Base-by-base conservation (phyloP, 2,797 vertebrate genomes). In the Aeoliscus strigatus region DNA sequence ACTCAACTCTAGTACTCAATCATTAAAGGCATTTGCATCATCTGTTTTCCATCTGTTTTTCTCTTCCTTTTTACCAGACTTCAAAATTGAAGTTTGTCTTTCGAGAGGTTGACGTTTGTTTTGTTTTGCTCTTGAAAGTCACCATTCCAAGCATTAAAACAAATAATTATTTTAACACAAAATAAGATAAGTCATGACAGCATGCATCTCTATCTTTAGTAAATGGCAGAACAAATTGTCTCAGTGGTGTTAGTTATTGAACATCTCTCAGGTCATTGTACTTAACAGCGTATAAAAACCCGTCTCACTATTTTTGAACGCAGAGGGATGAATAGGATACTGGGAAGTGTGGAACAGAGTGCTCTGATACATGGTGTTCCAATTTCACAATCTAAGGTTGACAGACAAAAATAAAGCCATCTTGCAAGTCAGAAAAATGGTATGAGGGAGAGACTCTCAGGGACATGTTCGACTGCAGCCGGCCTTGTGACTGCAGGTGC, bases 331-430 rank as follows among this genome's bases (percentile, higher is more conserved):
- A 11, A 41, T 48, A 21, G 8, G 15, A 32, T 15, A 39, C 44
- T 26, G 29, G 34, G 16, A 48, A 24, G 11, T 44, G 35, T 51
- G 41, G 47, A 80, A 82, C 63, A 75, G 66, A 52, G 53, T 60
- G 66, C 72, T 60, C 70, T 26, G 52, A 65, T 61, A 73, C 80
- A 78, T 6, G 9, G 45, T 78, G 70, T 84, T 74, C 70, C 57
- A 45, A 34, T 66, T 35, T 24, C 49, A 61, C 12, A 1, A 9
- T 54, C 39, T 59, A 60, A 52, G 33, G 33, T 56, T 31, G 44
- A 37, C 37, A 33, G n/a, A 11, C 5, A 51, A 46, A 44, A 48
- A 23, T 58, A 51, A 9, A 18, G 32, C 30, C 38, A 63, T 64
- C 58, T 45, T 14, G 1, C 35, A 51, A 26, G n/a, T 32, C 10